Evolutionary conservation across 2,113 vertebrate genomes (phyloP), one percentile per base, ranked within the genome.

Genomic region (Tamias sibiricus): DNA sequence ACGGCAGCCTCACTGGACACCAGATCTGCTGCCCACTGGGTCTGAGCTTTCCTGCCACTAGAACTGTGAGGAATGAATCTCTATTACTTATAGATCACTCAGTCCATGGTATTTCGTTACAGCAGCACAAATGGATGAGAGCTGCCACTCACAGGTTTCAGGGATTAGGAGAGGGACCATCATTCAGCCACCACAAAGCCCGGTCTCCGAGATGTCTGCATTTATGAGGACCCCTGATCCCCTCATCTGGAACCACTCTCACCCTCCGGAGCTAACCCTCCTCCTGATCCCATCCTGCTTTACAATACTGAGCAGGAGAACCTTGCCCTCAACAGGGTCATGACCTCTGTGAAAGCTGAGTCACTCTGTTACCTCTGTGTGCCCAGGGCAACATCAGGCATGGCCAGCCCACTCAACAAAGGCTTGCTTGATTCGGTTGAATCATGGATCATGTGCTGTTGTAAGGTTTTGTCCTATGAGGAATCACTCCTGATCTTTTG

Each of bases 171-270:
- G 2, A 9, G 2, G 16, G 54, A 49, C 26, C 6, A 28, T 32
- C 74, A 28, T 32, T 42, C 13, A 4, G 68, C 30, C 28, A 20
- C 47, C 12, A 40, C 62, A 42, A 26, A 37, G 30, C 10, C 30
- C 19, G 40, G 13, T 40, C 49, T 87, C n/a, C 47, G 30, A 57
- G 2, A 47, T 2, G n/a, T 22, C 19, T 30, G 4, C 22, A 1
- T 14, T 49, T 3, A 1, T 4, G 20, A 57, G 22, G 35, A 10
- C 16, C 32, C 64, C 54, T 10, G 16, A 0, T 42, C 0, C 2
- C 26, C 4, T 28, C 14, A 6, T 59, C 14, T 40, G 76, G 49
- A 49, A 44, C 49, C 52, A 13, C 20, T 35, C 26, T 14, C 26
- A 9, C 52, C 8, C 2, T 44, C 37, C 42, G 9, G 2, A 4